Percentiles rank a stretch among this genome's conserved stretches.
phyloP scores from a whole-genome alignment of 2,888 invertebrate genomes.

The Girardia tigrina region DNA sequence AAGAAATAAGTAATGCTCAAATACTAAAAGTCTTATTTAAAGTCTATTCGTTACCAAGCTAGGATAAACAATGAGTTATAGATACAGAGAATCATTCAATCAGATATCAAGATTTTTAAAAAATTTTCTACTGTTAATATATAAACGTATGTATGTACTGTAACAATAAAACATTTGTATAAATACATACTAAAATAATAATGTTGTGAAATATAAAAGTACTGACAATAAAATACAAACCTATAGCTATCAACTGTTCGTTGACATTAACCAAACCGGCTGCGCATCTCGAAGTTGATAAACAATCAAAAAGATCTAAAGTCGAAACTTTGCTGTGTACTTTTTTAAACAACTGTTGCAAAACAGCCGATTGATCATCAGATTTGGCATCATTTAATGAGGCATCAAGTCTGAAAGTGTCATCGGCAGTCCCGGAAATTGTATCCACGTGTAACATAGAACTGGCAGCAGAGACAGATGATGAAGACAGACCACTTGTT shows the following conservation, averaged over 20 bases:
- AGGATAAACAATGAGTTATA: too few relatives aligned
- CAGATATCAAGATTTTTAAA: too few relatives aligned
- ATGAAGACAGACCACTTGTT: conserved; percentile 1
- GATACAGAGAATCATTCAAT: too few relatives aligned
- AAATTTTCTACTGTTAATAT: too few relatives aligned
- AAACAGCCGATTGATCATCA: neutral
- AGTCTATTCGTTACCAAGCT: too few relatives aligned
- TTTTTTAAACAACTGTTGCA: neutral
- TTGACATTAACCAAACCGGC: neutral
- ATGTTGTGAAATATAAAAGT: too few relatives aligned
- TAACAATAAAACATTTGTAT: too few relatives aligned
- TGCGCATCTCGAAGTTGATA: neutral
- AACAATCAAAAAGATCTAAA: neutral
- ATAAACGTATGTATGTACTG: too few relatives aligned
- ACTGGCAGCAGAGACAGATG: neutral
- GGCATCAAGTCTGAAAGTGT: neutral
- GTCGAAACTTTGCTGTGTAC: neutral
- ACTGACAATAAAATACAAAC: too few relatives aligned
- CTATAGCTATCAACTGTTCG: neutral
- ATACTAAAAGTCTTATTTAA: too few relatives aligned
- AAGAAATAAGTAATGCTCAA: too few relatives aligned
- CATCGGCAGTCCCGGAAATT: neutral
- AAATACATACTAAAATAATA: too few relatives aligned
- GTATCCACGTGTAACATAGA: neutral
- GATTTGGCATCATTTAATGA: neutral